phyloP scores from a whole-genome alignment of 2,888 invertebrate genomes.

The Dioctria rufipes region DNA sequence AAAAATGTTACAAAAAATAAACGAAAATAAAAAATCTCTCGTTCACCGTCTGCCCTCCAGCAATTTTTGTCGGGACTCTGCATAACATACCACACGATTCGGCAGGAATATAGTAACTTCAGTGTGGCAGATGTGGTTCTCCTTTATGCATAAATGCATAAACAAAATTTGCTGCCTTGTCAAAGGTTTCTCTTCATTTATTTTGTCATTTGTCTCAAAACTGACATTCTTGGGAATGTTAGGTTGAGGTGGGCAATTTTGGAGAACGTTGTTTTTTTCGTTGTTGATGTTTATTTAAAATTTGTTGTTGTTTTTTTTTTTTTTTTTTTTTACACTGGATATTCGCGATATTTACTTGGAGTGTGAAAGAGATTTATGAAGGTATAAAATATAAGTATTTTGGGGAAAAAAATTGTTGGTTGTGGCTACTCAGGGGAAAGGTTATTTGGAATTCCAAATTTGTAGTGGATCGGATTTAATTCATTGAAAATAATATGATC shows the following conservation, averaged over 20 bases:
- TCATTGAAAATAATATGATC: no score
- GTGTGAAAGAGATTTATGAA: no score
- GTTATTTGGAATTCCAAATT: no score
- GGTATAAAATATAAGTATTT: no score
- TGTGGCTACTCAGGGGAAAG: no score
- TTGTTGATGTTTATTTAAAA: background rate
- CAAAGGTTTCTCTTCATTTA: slow-evolving; percentile 50
- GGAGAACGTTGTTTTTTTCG: slow-evolving; percentile 7
- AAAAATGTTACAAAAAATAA: no score
- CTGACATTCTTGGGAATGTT: slow-evolving; percentile 28
- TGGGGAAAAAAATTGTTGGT: no score
- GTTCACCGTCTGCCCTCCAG: slow-evolving; percentile 50
- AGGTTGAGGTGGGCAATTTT: slow-evolving; percentile 9
- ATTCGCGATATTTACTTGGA: no score
- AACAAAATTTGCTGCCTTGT: slow-evolving; percentile 48
- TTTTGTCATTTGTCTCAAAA: slow-evolving; percentile 48
- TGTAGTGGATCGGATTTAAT: no score
- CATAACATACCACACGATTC: slow-evolving; percentile 36
- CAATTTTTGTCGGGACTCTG: slow-evolving; percentile 37
- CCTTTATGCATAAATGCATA: slow-evolving; percentile 57
- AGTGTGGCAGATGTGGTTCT: slow-evolving; percentile 49
- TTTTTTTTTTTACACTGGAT: no score
- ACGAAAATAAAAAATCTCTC: background rate
- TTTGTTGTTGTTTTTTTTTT: no score
- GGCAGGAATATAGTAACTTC: slow-evolving; percentile 49